phyloP scores from a whole-genome alignment of 2,888 invertebrate genomes.

The Lasioglossum marginatum region DNA sequence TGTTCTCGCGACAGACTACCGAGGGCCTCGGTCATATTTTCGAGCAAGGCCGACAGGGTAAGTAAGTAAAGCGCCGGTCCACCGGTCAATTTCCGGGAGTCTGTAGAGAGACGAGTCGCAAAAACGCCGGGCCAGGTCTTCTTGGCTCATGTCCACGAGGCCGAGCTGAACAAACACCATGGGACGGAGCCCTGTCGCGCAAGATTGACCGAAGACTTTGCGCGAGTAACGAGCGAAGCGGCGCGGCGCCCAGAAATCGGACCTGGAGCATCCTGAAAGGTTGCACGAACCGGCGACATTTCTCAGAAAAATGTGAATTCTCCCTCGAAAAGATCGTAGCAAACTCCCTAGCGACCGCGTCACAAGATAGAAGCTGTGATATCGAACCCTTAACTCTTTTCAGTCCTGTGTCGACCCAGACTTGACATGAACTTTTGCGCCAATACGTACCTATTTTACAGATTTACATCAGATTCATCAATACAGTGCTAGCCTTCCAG shows the following conservation, averaged over 20 bases:
- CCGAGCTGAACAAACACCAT: constrained; percentile 59
- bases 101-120: constrained; percentile 59
- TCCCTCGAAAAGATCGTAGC: background rate
- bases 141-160: constrained; percentile 72
- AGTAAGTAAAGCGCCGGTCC: constrained; percentile 48
- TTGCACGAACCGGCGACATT: background rate
- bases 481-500: no score
- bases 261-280: background rate
- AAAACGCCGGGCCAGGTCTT: constrained; percentile 64
- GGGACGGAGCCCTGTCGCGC: constrained; percentile 43
- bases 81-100: constrained; percentile 73
- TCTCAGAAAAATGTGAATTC: constrained; percentile 15
- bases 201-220: constrained; percentile 54
- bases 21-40: constrained; percentile 52
- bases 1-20: background rate
- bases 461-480: no score
- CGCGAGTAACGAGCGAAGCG: constrained; percentile 22
- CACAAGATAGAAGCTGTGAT: no score
- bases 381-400: no score
- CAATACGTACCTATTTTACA: no score
- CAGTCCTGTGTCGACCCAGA: no score
- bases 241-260: background rate
- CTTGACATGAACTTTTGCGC: no score
- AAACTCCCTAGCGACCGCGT: background rate
- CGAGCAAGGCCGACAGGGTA: constrained; percentile 39